Base-by-base conservation (phyloP, 1,140 invertebrate genomes). In the Bilobella aurantiaca region DNA sequence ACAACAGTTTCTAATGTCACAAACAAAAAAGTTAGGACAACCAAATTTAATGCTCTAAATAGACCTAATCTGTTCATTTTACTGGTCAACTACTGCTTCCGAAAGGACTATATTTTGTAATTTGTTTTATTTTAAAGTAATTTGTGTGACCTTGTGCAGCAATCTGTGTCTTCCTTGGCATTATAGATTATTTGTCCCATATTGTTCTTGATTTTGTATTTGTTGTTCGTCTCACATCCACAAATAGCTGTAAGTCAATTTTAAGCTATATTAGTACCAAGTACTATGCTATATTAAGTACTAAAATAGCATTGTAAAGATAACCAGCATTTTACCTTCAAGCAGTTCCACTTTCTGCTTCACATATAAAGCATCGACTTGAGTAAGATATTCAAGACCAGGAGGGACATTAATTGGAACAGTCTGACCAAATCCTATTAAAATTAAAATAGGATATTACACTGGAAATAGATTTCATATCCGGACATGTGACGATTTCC, bases 351-450 rank as follows among this genome's bases (percentile, higher is more conserved):
- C 83, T 80, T 93, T 90, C 77, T 94, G 91, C 74, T 93, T 87
- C 53, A 96, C 83, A 63, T 93, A 80, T 49, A 96, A 79, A 72
- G 90, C 86, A 78, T 96, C 91, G 83, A 95, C 85, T 83, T 82
- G 84, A 76, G 88, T 89, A 80, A 96, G 86, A 83, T 91, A 96
- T 82, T 93, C 91, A 82, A 96, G 86, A 69, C 91, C 93, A 74
- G 85, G 89, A 60, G 89, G 93, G 81, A 87, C 93, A 76, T 86
- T 90, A 77, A 72, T 49, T 3, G 71, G 66, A 25, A 72, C 47
- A 29, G 3, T n/a, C 5, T 21, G 59, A 8, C 29, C 59, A 16
- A 14, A 56, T 12, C 25, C 25, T 25, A 23, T 14, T 14, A 56
- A n/a, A n/a, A n/a, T n/a, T n/a, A n/a, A n/a, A n/a, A n/a, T n/a